Base-by-base conservation (phyloP, 2,888 invertebrate genomes). In the Agonopterix heracliana region DNA sequence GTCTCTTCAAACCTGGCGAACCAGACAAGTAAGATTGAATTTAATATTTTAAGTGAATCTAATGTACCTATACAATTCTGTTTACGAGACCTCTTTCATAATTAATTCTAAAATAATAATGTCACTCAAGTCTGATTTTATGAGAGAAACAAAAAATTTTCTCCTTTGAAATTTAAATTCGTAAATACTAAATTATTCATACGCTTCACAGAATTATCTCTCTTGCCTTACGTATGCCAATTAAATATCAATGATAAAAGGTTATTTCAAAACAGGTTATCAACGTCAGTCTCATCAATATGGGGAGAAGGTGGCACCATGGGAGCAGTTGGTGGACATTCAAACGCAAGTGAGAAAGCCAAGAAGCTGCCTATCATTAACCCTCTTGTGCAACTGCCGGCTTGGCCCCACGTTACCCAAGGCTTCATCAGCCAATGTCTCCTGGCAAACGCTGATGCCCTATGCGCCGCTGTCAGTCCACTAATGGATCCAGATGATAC, bases 401-500 rank as follows among this genome's bases (percentile, higher is more conserved):
- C 94, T 60, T 97, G 96, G 96, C 96, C 96, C 55, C 93, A 93
- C 70, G 92, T 94, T 13, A 90, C 92, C 7, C 92, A 92, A 61
- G 97, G 98, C 14, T 94, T 98, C 64, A 97, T 98, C 65, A 97
- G 98, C 66, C 97, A 98, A 85, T 98, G 98, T 64, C 90, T 98
- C 17, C 85, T 98, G 55, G 98, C 98, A 45, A 98, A 98, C 74
- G 98, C 98, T 3, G 98, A 98, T 74, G 97, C 98, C 1, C 89
- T 98, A 4, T 98, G 98, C 78, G 98, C 98, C 1, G 97, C 98
- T 1, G 98, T 97, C n/a, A 96, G 97, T 53, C 97, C 98, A 0
- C 85, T 98, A 9, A 96, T 98, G 94, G 97, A 97, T 74, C 95
- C 96, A 0, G 96, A 96, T 68, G 96, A 96, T 68, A 95, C 95